Evolutionary conservation across 2,888 invertebrate genomes (phyloP).

Genomic region (Tolmerus cingulatus): DNA sequence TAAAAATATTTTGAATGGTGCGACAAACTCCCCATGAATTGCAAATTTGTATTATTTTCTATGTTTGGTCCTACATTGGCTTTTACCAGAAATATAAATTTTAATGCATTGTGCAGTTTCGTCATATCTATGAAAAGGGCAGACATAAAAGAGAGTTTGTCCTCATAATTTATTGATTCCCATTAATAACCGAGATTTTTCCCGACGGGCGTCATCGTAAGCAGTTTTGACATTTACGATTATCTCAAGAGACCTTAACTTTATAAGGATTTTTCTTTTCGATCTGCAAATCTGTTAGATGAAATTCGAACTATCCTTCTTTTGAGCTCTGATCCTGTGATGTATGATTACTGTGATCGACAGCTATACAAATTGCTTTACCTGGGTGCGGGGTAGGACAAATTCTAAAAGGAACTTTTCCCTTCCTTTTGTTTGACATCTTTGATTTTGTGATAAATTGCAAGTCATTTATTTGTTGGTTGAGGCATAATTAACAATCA

Average conservation of each 20-base stretch:
- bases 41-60: background rate
- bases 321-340: background rate
- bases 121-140: background rate
- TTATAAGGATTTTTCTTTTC: background rate
- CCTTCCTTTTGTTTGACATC: background rate
- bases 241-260: background rate
- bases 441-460: background rate
- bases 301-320: background rate
- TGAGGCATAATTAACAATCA: background rate
- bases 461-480: background rate
- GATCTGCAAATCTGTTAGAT: background rate
- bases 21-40: background rate
- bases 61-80: background rate
- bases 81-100: background rate
- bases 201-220: background rate
- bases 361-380: constrained; percentile 6
- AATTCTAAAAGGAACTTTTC: background rate
- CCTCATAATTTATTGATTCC: background rate
- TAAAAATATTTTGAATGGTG: background rate
- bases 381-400: background rate
- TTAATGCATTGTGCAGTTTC: background rate
- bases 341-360: constrained; percentile 1
- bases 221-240: background rate
- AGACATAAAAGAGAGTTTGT: background rate
- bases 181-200: background rate